These are phyloP conservation scores for Enteromius viviparus DNA, from an alignment of 2,797 vertebrate genomes.

Conservation along the genomic window DNA sequence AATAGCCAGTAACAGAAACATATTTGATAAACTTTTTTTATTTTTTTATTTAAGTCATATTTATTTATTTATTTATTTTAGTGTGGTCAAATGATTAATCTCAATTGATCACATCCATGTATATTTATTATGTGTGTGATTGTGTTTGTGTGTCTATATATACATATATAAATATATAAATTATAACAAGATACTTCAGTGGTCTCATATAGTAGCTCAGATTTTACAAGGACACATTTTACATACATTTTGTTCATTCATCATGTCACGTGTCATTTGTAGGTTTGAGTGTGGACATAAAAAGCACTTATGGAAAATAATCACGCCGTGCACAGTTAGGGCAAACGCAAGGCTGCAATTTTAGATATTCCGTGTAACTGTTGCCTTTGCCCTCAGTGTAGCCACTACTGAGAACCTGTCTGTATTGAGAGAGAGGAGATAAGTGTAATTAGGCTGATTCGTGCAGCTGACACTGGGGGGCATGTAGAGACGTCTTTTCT, in stretches of 20 bases:
- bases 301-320: background rate
- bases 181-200: background rate
- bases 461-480: slow-evolving; percentile 18
- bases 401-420: background rate
- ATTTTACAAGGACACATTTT: background rate
- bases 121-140: too few species aligned
- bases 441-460: slow-evolving; percentile 25
- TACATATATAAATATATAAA: too few species aligned
- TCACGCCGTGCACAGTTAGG: background rate
- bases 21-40: too few species aligned
- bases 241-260: background rate
- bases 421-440: slow-evolving; percentile 20
- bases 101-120: too few species aligned
- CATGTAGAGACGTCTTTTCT: slow-evolving; percentile 13
- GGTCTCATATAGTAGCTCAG: background rate
- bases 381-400: background rate
- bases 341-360: background rate
- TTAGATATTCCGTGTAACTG: background rate
- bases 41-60: too few species aligned
- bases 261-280: background rate
- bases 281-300: background rate
- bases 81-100: too few species aligned
- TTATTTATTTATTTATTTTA: too few species aligned
- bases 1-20: too few species aligned
- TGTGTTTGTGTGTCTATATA: too few species aligned